Evolutionary conservation across 2,888 invertebrate genomes (phyloP).

Genomic region (Venustoraphidia nigricollis): DNA sequence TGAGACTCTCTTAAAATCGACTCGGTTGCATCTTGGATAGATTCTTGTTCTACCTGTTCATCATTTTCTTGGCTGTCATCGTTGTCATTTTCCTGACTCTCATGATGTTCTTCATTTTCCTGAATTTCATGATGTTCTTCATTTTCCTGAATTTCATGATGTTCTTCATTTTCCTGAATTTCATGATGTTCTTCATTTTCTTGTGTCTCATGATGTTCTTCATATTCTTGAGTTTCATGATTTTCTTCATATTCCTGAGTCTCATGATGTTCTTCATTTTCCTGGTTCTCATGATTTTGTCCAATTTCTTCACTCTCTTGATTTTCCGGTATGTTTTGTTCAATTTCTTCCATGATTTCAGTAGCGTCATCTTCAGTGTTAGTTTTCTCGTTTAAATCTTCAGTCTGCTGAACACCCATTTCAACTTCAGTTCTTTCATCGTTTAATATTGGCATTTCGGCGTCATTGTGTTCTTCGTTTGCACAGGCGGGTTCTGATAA

Average conservation of each 20-base stretch:
- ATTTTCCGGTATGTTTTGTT: neutral
- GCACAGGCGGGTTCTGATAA: neutral
- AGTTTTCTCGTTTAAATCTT: neutral
- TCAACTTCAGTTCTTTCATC: conserved; percentile 4
- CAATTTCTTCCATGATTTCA: conserved; percentile 4
- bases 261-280: neutral
- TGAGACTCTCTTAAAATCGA: neutral
- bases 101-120: conserved; percentile 5
- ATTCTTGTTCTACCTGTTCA: neutral
- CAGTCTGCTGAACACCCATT: neutral
- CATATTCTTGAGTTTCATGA: neutral
- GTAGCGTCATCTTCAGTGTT: neutral
- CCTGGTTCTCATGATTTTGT: conserved; percentile 1
- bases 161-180: conserved; percentile 1
- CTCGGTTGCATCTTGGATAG: conserved; percentile 6
- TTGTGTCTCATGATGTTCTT: neutral
- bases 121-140: neutral
- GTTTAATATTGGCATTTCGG: neutral
- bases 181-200: neutral
- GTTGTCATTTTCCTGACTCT: neutral
- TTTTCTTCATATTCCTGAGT: neutral
- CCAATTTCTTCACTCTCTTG: neutral
- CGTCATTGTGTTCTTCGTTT: neutral
- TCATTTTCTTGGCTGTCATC: neutral
- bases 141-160: neutral